Conservation (phyloP, 2,113 vertebrate species). For the Eira barbara region DNA sequence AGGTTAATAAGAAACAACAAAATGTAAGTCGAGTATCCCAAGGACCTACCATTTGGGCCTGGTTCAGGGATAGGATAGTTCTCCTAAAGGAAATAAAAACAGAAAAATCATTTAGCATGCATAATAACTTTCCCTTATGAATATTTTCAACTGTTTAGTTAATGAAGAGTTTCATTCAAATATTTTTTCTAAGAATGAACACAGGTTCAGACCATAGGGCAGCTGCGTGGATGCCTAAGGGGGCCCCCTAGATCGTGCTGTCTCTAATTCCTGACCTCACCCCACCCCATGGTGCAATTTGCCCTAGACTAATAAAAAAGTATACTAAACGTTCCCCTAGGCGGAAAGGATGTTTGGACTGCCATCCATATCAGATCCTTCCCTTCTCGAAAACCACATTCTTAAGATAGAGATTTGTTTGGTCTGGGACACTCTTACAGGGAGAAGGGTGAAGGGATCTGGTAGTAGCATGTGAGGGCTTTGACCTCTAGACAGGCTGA, state of each 20-base stretch:
- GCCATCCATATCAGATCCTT: not conserved
- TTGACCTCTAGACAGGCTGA: not conserved
- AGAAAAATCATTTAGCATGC: slow-evolving; percentile 49
- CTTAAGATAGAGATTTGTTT: slow-evolving; percentile 12
- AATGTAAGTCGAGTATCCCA: not conserved
- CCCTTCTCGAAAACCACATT: not conserved
- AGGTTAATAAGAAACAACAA: not conserved
- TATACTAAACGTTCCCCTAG: no score
- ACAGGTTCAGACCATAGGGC: not conserved
- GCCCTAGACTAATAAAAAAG: not conserved
- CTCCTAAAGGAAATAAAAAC: slow-evolving; percentile 79
- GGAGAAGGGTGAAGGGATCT: not conserved
- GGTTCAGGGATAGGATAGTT: slow-evolving; percentile 85
- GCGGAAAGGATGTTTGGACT: not conserved
- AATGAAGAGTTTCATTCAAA: not conserved
- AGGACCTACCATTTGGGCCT: slow-evolving; percentile 83
- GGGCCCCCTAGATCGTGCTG: not conserved
- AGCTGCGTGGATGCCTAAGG: not conserved
- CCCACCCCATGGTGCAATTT: not conserved
- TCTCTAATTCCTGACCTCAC: not conserved
- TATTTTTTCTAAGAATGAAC: slow-evolving; percentile 19
- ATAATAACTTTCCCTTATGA: not conserved
- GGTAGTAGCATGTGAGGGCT: not conserved
- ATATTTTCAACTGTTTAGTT: not conserved
- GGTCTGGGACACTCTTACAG: not conserved